Percentiles rank a stretch among this genome's conserved stretches.
Evolutionary conservation across 1,140 invertebrate species (phyloP).

Genomic region (Danaus plexippus): DNA sequence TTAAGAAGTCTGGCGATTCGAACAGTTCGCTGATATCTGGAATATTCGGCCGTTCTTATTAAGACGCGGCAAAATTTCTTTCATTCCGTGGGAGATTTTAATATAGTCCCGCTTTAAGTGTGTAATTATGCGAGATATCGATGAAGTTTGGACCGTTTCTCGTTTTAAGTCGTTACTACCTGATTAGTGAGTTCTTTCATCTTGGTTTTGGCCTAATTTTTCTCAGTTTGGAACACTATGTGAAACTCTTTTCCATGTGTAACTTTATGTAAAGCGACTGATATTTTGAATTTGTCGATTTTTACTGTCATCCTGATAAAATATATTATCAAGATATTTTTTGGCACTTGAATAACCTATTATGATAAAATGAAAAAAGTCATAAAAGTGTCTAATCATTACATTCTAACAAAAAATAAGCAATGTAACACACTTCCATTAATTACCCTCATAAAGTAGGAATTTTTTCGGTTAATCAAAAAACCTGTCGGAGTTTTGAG

Average conservation of each 20-base stretch:
- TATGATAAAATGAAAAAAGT: too few relatives aligned
- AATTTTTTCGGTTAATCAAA: slow-evolving; percentile 51
- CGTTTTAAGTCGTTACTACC: slow-evolving; percentile 25
- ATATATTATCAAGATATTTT: too few relatives aligned
- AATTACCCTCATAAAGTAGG: slow-evolving; percentile 39
- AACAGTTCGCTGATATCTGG: slow-evolving; percentile 61
- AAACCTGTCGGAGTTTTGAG: slow-evolving; percentile 41
- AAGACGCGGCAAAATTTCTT: slow-evolving; percentile 57
- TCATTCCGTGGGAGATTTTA: slow-evolving; percentile 48
- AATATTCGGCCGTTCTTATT: slow-evolving; percentile 61
- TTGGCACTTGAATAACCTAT: slow-evolving; percentile 11
- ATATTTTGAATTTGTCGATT: too few relatives aligned
- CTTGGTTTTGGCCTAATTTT: slow-evolving; percentile 16
- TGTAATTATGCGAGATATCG: slow-evolving; percentile 44
- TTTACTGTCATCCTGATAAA: too few relatives aligned
- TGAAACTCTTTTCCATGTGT: slow-evolving; percentile 1
- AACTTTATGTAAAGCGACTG: not conserved
- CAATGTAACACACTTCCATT: slow-evolving; percentile 34
- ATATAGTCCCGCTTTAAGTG: slow-evolving; percentile 39
- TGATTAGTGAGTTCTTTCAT: slow-evolving; percentile 26
- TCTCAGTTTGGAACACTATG: slow-evolving; percentile 14
- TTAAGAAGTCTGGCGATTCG: slow-evolving; percentile 65
- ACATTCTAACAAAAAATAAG: slow-evolving; percentile 28
- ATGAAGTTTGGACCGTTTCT: slow-evolving; percentile 21
- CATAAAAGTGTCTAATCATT: slow-evolving; percentile 34